Conservation (phyloP, 2,888 invertebrate genomes). For the Mimumesa dahlbomi region DNA sequence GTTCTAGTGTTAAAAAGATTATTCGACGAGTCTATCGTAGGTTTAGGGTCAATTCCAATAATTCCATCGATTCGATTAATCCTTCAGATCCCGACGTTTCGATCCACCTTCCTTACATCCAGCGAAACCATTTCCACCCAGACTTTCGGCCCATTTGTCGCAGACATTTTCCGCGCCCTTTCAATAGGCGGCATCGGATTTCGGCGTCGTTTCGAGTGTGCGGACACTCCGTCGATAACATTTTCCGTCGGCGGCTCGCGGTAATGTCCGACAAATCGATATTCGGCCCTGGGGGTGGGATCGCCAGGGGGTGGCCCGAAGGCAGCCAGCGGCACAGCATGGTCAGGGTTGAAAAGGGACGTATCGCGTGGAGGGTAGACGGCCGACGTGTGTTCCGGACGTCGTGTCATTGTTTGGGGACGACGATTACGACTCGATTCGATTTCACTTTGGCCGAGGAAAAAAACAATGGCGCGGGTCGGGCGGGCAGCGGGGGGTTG, state of each 20-base stretch:
- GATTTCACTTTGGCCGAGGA: conserved; percentile 44
- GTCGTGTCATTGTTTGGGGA: conserved; percentile 52
- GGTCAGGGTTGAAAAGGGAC: conserved; percentile 44
- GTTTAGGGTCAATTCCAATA: too few relatives aligned
- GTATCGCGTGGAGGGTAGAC: conserved; percentile 12
- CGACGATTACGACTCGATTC: conserved; percentile 52
- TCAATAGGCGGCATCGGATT: too few relatives aligned
- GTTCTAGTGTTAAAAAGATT: too few relatives aligned
- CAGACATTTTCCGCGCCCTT: too few relatives aligned
- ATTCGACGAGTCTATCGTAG: too few relatives aligned
- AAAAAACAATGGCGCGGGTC: conserved; percentile 29
- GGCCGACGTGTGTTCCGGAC: conserved; percentile 45
- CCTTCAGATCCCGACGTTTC: too few relatives aligned
- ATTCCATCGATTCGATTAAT: too few relatives aligned
- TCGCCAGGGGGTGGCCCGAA: conserved; percentile 40
- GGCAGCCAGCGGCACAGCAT: conserved; percentile 42
- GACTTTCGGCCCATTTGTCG: too few relatives aligned
- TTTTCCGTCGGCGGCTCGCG: conserved; percentile 56
- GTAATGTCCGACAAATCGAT: conserved; percentile 62
- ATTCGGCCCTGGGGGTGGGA: conserved; percentile 41
- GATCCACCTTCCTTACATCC: too few relatives aligned
- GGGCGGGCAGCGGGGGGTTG: not conserved
- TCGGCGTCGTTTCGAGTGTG: conserved; percentile 37
- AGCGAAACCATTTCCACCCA: too few relatives aligned
- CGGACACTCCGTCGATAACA: conserved; percentile 53